phyloP scores from a whole-genome alignment of 2,888 invertebrate species.

The Lepidocyrtoides sp. region DNA sequence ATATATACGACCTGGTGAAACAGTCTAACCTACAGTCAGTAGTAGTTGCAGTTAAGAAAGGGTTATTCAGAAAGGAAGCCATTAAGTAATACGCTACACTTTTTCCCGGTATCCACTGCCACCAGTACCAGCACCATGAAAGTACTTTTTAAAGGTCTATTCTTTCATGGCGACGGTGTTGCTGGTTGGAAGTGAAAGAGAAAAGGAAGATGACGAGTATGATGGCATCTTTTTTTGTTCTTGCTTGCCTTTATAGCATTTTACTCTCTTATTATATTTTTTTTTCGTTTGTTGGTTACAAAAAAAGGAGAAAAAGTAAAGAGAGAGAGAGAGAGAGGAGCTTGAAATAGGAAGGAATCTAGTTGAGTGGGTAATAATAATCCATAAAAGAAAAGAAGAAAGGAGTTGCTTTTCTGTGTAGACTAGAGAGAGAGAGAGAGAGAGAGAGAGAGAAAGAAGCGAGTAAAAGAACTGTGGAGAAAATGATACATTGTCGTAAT shows the following conservation, averaged over 20 bases:
- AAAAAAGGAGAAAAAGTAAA: not conserved
- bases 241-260: slow-evolving; percentile 26
- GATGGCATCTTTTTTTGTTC: slow-evolving; percentile 32
- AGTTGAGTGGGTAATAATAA: slow-evolving; percentile 55
- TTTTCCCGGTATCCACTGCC: not conserved
- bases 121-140: slow-evolving; percentile 9
- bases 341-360: slow-evolving; percentile 26
- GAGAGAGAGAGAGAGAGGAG: not conserved
- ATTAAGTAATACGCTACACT: slow-evolving; percentile 52
- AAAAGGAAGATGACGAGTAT: not conserved
- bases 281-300: slow-evolving; percentile 31
- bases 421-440: not conserved
- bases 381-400: slow-evolving; percentile 18
- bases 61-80: slow-evolving; percentile 44
- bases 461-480: slow-evolving; percentile 19
- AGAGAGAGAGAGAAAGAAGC: slow-evolving; percentile 2
- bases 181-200: not conserved
- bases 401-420: slow-evolving; percentile 39
- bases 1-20: slow-evolving; percentile 26
- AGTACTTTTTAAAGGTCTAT: slow-evolving; percentile 42
- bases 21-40: not conserved
- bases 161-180: slow-evolving; percentile 16
- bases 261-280: slow-evolving; percentile 15
- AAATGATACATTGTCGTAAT: slow-evolving; percentile 57
- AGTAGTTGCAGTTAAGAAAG: not conserved